Evolutionary conservation across 2,113 vertebrate genomes (phyloP).

Genomic region (Lamprotornis superbus): DNA sequence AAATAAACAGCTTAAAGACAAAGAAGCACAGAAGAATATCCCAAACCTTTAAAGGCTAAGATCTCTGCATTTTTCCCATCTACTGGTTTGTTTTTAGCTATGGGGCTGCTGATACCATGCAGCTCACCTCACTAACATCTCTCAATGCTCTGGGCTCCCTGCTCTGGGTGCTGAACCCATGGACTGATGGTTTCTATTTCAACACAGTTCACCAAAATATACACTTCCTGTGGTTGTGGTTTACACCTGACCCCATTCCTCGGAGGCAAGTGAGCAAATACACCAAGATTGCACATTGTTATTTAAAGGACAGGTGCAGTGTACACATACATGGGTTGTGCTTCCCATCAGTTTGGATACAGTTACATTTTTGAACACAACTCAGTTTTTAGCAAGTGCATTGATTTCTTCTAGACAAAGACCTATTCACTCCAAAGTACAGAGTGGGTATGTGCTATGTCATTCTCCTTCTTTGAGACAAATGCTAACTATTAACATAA

Average conservation of each 20-base stretch:
- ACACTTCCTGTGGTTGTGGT: not conserved
- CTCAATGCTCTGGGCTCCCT: not conserved
- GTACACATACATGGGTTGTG: not conserved
- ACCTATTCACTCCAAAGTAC: not conserved
- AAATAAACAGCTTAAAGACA: not conserved
- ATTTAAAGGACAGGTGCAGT: not conserved
- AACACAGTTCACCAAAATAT: not conserved
- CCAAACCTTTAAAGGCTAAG: not conserved
- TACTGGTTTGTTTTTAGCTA: not conserved
- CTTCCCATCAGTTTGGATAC: not conserved
- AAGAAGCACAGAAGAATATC: not conserved
- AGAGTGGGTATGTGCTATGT: not conserved
- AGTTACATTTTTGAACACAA: not conserved
- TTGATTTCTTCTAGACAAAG: not conserved
- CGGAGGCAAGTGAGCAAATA: not conserved
- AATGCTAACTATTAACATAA: constrained; percentile 15
- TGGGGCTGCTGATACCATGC: not conserved
- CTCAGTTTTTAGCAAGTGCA: not conserved
- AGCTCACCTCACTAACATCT: not conserved
- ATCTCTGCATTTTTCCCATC: not conserved
- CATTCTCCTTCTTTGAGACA: not conserved
- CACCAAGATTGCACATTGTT: not conserved
- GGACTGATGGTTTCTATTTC: not conserved
- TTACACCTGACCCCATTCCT: not conserved
- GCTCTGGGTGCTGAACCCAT: not conserved